Conservation (phyloP, 2,113 vertebrate species). For the Desmodus rotundus region DNA sequence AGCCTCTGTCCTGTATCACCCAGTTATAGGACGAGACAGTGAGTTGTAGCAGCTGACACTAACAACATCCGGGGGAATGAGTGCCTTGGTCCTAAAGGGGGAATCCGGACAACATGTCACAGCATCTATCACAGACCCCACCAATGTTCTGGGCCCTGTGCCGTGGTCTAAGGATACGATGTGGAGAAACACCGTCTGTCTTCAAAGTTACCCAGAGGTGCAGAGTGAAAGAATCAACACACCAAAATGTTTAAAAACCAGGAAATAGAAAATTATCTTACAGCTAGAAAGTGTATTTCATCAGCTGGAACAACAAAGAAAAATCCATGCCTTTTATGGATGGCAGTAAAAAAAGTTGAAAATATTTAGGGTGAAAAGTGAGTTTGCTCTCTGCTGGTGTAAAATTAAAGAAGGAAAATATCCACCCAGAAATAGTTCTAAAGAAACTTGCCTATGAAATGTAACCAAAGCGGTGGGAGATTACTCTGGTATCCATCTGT, state of each 20-base stretch:
- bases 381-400: neutral
- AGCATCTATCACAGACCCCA: neutral
- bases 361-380: neutral
- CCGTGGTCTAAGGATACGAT: neutral
- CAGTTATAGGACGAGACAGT: neutral
- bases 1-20: neutral
- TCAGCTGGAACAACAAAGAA: neutral
- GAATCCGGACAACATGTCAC: neutral
- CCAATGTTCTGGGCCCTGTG: neutral
- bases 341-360: neutral
- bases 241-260: neutral
- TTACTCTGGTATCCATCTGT: neutral
- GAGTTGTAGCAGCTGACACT: neutral
- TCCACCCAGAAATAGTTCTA: neutral
- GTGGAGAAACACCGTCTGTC: neutral
- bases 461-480: neutral
- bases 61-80: neutral
- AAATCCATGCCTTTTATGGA: neutral
- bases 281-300: neutral
- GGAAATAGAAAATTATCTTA: neutral
- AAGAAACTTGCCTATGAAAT: neutral
- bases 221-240: neutral
- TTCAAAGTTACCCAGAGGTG: neutral
- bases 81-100: neutral
- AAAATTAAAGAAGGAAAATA: neutral